A percentile compares a stretch with the other conserved stretches of the same genome.
These are phyloP conservation scores for Vandiemenella viatica DNA, from an alignment of 2,888 invertebrate species.

Conservation along the genomic window DNA sequence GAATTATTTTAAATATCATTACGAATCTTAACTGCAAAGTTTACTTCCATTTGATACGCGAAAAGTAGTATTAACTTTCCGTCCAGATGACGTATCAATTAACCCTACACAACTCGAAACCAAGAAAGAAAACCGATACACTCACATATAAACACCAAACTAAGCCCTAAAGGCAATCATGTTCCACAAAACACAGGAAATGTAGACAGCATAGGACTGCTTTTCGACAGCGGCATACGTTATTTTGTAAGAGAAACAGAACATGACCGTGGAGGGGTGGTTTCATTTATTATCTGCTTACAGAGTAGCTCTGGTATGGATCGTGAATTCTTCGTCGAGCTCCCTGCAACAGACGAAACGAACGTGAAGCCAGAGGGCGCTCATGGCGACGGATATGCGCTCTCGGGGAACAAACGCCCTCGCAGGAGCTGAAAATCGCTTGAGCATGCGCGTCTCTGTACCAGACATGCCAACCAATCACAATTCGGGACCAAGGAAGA, in stretches of 20 bases:
- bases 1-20: too few species aligned
- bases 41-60: too few species aligned
- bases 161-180: not conserved
- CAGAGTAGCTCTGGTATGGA: slow-evolving; percentile 74
- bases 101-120: not conserved
- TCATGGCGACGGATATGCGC: not conserved
- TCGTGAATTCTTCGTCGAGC: slow-evolving; percentile 67
- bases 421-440: not conserved
- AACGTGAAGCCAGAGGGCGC: slow-evolving; percentile 7
- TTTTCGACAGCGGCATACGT: too few species aligned
- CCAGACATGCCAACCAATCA: not conserved
- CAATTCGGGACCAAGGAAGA: not conserved
- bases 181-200: not conserved
- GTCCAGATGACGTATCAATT: too few species aligned
- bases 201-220: not conserved
- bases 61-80: too few species aligned
- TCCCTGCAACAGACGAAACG: slow-evolving; percentile 33
- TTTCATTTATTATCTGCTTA: too few species aligned
- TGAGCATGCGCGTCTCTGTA: not conserved
- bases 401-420: not conserved
- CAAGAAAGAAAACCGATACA: not conserved
- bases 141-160: not conserved
- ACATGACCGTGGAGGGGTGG: not conserved
- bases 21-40: too few species aligned
- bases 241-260: slow-evolving; percentile 1